Percentiles rank a stretch among this genome's conserved stretches.
phyloP scores from a whole-genome alignment of 2,888 invertebrate genomes.

The Stomorhina lunata region DNA sequence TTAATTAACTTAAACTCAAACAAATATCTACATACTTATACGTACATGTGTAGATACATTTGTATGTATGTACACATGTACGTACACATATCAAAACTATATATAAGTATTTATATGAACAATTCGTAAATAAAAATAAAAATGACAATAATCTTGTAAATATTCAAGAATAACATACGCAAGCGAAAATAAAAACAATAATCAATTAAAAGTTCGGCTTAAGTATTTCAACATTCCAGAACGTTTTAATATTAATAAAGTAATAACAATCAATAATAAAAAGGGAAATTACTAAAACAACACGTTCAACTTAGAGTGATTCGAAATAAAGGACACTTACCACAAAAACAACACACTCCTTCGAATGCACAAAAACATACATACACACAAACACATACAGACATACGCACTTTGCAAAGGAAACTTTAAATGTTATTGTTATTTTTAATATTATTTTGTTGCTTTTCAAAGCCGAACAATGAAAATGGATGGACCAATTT shows the following conservation, averaged over 20 bases:
- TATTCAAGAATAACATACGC: neutral
- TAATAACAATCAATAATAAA: constrained; percentile 61
- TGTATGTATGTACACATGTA: too few relatives aligned
- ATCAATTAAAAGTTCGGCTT: constrained; percentile 32
- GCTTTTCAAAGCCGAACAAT: constrained; percentile 34
- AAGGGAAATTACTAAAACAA: constrained; percentile 52
- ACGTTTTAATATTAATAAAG: constrained; percentile 48
- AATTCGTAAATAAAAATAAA: too few relatives aligned
- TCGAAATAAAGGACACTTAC: constrained; percentile 45
- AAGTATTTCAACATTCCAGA: constrained; percentile 18
- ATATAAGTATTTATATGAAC: too few relatives aligned
- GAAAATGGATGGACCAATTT: constrained; percentile 47
- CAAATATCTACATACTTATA: too few relatives aligned
- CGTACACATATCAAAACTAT: too few relatives aligned
- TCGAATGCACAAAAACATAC: too few relatives aligned
- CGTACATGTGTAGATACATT: too few relatives aligned
- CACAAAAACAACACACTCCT: constrained; percentile 5
- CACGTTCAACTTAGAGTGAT: neutral
- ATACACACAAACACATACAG: neutral
- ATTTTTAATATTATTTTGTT: constrained; percentile 28
- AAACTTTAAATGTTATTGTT: constrained; percentile 41
- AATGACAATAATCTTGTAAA: too few relatives aligned
- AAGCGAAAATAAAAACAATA: constrained; percentile 15
- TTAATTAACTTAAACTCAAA: too few relatives aligned
- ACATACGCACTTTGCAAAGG: neutral